Percentiles rank a stretch among this genome's conserved stretches.
phyloP scores from a whole-genome alignment of 1,140 invertebrate species.

The Yoshiicerus persimilis region DNA sequence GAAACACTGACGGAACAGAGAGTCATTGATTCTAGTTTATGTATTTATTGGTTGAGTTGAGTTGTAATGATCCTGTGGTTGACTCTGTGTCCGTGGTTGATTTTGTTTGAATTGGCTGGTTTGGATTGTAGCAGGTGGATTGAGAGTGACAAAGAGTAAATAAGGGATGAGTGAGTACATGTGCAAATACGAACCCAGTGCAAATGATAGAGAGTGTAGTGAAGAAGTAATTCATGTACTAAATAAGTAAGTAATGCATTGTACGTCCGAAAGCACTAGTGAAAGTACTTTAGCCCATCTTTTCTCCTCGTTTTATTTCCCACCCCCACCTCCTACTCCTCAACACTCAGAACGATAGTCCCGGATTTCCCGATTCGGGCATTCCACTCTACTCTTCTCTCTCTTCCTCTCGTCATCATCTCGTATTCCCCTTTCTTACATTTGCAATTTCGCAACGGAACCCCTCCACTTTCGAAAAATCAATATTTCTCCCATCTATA shows the following conservation, averaged over 20 bases:
- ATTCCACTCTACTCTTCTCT: conserved; percentile 18
- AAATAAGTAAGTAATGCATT: conserved; percentile 26
- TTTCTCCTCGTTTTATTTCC: conserved; percentile 38
- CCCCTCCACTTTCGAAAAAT: conserved; percentile 27
- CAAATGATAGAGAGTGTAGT: no score
- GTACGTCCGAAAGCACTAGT: conserved; percentile 38
- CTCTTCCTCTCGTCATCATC: conserved; percentile 10
- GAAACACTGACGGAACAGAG: neutral
- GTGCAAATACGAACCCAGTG: neutral
- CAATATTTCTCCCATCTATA: conserved; percentile 10
- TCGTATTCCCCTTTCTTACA: conserved; percentile 25
- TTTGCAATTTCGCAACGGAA: conserved; percentile 29
- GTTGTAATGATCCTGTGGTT: neutral
- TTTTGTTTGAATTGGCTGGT: neutral
- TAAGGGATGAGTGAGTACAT: neutral
- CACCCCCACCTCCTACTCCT: conserved; percentile 33
- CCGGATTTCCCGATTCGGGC: conserved; percentile 15
- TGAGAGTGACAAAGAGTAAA: neutral
- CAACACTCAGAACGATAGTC: conserved; percentile 19
- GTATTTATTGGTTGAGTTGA: neutral
- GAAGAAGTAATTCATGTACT: conserved; percentile 14
- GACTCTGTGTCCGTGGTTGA: neutral
- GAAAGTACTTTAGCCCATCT: conserved; percentile 42
- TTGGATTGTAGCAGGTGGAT: no score
- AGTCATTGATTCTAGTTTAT: neutral